Conservation (phyloP, 2,888 invertebrate species). For the Chrysolina americana region DNA sequence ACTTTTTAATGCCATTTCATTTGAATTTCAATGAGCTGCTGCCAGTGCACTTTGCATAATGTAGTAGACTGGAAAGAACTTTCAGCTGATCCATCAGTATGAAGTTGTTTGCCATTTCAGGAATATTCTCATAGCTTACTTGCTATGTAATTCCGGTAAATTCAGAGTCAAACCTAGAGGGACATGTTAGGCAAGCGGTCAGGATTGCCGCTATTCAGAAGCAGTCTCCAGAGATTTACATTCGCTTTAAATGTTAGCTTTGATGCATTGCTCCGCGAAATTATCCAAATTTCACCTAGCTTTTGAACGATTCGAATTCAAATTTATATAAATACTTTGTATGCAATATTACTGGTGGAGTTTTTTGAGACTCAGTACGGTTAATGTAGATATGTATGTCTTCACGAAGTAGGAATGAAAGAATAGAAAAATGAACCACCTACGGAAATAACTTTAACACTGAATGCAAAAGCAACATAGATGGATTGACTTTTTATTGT, state of each 20-base stretch:
- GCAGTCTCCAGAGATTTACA: constrained; percentile 41
- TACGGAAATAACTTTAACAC: no score
- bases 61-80: constrained; percentile 21
- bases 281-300: background rate
- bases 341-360: no score
- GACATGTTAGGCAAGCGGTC: constrained; percentile 45
- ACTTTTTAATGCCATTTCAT: constrained; percentile 19
- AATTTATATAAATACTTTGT: background rate
- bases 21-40: constrained; percentile 24
- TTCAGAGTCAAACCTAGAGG: constrained; percentile 29
- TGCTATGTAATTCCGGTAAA: constrained; percentile 16
- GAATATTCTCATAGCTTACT: constrained; percentile 20
- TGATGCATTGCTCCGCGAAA: constrained; percentile 42
- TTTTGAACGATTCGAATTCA: background rate
- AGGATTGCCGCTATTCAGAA: constrained; percentile 48
- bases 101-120: constrained; percentile 29
- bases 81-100: constrained; percentile 22
- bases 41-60: constrained; percentile 20
- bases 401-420: no score
- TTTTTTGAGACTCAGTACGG: no score
- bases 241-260: constrained; percentile 45
- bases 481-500: no score
- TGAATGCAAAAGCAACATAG: no score
- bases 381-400: no score
- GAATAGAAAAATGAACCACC: no score